phyloP scores from a whole-genome alignment of 2,888 invertebrate genomes.

The Tanytarsus gracilentus region DNA sequence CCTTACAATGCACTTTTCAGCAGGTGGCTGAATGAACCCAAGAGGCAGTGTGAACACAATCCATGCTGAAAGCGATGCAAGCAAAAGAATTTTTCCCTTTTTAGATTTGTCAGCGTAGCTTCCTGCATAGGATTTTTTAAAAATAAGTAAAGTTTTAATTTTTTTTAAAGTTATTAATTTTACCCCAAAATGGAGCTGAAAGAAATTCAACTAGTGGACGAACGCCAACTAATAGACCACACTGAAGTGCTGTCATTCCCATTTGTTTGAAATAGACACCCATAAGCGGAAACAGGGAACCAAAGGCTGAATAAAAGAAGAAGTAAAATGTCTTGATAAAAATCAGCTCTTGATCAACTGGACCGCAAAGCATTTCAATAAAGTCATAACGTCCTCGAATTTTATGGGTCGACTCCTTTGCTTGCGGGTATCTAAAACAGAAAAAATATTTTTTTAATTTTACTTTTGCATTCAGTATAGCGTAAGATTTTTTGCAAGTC shows the following conservation, averaged over 20 bases:
- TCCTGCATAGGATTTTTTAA: too few species aligned
- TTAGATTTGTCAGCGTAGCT: conserved; percentile 51
- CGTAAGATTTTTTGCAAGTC: neutral
- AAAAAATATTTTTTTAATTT: neutral
- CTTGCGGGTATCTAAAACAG: conserved; percentile 61
- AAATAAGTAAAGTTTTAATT: too few species aligned
- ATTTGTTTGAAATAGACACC: conserved; percentile 99
- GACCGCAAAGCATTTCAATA: conserved; percentile 71
- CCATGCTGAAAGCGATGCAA: conserved; percentile 90
- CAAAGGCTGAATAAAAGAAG: conserved; percentile 98
- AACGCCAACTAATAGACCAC: conserved; percentile 88
- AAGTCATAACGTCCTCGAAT: conserved; percentile 79
- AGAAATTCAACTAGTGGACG: conserved; percentile 96
- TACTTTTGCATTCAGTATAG: neutral
- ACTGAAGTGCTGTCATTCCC: conserved; percentile 97
- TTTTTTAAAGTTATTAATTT: too few species aligned
- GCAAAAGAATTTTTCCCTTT: conserved; percentile 75
- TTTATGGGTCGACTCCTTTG: conserved; percentile 83
- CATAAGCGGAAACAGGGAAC: conserved; percentile 94
- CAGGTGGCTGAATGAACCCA: conserved; percentile 90
- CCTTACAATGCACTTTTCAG: conserved; percentile 71
- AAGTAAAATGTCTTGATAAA: conserved; percentile 97
- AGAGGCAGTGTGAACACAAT: conserved; percentile 93
- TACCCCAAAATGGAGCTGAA: conserved; percentile 98
- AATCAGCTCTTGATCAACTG: conserved; percentile 82